These are phyloP conservation scores for Lota lota DNA, from an alignment of 2,113 vertebrate genomes.

Conservation along the genomic window DNA sequence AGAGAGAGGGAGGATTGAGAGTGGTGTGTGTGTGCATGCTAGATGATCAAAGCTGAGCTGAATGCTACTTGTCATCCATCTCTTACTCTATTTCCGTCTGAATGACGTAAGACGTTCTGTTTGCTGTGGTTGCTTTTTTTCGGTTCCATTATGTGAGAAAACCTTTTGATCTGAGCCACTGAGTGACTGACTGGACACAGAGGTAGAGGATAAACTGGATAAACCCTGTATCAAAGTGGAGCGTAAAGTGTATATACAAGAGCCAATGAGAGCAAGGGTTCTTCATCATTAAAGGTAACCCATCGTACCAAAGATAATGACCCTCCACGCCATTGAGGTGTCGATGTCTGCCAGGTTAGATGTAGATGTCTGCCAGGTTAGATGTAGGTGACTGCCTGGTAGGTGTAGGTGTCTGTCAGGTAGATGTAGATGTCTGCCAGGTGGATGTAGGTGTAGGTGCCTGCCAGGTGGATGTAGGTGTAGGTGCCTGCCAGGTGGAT, in stretches of 20 bases:
- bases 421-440: too few relatives aligned
- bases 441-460: too few relatives aligned
- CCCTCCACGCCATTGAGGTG: too few relatives aligned
- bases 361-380: too few relatives aligned
- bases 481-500: too few relatives aligned
- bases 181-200: slow-evolving; percentile 7
- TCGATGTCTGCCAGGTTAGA: too few relatives aligned
- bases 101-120: slow-evolving; percentile 24
- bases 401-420: too few relatives aligned
- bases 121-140: slow-evolving; percentile 34
- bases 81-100: slow-evolving; percentile 17
- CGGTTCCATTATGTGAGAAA: slow-evolving; percentile 26
- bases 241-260: not conserved
- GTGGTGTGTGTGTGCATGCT: slow-evolving; percentile 7
- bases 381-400: too few relatives aligned
- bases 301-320: too few relatives aligned
- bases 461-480: too few relatives aligned
- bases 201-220: not conserved
- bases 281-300: too few relatives aligned
- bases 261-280: not conserved
- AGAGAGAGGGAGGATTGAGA: not conserved
- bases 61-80: slow-evolving; percentile 32
- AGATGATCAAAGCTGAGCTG: slow-evolving; percentile 19
- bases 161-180: slow-evolving; percentile 27
- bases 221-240: not conserved